Conservation (phyloP, 2,888 invertebrate species). For the Tanaodytes sp. region DNA sequence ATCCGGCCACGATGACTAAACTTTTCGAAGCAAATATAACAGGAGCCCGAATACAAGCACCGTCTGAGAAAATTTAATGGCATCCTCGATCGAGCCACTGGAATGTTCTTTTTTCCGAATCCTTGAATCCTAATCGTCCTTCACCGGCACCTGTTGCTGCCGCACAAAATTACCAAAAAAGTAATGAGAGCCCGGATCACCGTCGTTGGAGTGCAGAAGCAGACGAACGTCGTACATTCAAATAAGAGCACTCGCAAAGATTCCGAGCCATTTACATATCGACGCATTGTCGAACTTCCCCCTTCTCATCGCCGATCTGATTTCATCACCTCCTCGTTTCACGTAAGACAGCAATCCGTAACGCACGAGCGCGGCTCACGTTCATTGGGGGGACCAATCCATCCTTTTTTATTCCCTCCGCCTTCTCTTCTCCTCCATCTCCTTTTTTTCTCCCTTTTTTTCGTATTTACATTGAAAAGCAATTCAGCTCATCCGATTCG, state of each 20-base stretch:
- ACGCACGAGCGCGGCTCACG: constrained; percentile 11
- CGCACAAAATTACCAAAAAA: constrained; percentile 21
- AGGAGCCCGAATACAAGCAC: no score
- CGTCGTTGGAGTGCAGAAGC: constrained; percentile 25
- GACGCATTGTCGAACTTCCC: constrained; percentile 24
- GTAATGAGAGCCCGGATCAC: constrained; percentile 38
- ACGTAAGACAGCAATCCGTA: constrained; percentile 5
- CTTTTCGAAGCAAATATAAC: no score
- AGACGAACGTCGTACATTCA: constrained; percentile 35
- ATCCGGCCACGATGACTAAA: no score
- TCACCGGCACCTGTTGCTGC: constrained; percentile 37
- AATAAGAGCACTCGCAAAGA: constrained; percentile 21
- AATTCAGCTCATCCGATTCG: constrained; percentile 19
- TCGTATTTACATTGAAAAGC: constrained; percentile 31
- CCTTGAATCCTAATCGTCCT: constrained; percentile 11
- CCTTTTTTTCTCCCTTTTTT: no score
- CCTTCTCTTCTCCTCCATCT: no score
- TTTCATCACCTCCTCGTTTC: constrained; percentile 15
- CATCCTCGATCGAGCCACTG: constrained; percentile 11
- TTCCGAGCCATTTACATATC: constrained; percentile 35
- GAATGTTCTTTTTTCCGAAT: constrained; percentile 5
- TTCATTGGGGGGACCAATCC: constrained; percentile 11
- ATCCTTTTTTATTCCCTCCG: no score
- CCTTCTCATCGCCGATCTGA: constrained; percentile 42
- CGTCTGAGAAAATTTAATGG: constrained; percentile 19